These are phyloP conservation scores for Tanaodytes sp. DNA, from an alignment of 2,888 invertebrate genomes.

Conservation along the genomic window DNA sequence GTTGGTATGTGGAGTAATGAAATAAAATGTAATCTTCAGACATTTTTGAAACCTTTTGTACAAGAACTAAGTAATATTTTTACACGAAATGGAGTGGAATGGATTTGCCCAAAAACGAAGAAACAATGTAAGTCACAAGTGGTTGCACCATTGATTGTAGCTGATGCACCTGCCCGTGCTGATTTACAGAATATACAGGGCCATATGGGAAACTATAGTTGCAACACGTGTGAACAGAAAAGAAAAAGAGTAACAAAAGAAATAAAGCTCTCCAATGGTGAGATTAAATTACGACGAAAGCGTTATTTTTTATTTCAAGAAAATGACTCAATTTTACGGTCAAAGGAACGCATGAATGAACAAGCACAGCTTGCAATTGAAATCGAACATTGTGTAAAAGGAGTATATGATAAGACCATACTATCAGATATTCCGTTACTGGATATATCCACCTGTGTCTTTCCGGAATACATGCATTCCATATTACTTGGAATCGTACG, in stretches of 20 bases:
- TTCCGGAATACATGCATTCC: constrained; percentile 22
- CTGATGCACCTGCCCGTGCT: constrained; percentile 15
- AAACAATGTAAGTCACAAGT: neutral
- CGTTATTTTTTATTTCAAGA: constrained; percentile 7
- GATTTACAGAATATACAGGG: neutral
- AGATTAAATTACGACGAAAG: neutral
- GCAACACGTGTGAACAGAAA: constrained; percentile 9
- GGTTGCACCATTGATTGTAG: constrained; percentile 6
- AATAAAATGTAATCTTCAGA: constrained; percentile 2
- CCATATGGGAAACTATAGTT: neutral
- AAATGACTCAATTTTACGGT: neutral
- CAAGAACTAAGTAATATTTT: neutral
- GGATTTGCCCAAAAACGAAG: constrained; percentile 7
- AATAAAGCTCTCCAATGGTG: neutral
- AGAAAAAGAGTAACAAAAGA: neutral
- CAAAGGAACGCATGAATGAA: neutral
- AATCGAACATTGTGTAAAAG: neutral
- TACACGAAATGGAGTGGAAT: neutral
- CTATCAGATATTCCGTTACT: neutral
- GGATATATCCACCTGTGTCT: neutral
- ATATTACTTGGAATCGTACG: constrained; percentile 14
- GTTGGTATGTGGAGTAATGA: constrained; percentile 6
- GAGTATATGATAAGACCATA: constrained; percentile 2
- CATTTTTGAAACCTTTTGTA: constrained; percentile 16
- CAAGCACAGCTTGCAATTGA: constrained; percentile 4